Percentiles rank a stretch among this genome's conserved stretches.
Evolutionary conservation across 2,888 invertebrate genomes (phyloP).

Genomic region (Axea sp.): DNA sequence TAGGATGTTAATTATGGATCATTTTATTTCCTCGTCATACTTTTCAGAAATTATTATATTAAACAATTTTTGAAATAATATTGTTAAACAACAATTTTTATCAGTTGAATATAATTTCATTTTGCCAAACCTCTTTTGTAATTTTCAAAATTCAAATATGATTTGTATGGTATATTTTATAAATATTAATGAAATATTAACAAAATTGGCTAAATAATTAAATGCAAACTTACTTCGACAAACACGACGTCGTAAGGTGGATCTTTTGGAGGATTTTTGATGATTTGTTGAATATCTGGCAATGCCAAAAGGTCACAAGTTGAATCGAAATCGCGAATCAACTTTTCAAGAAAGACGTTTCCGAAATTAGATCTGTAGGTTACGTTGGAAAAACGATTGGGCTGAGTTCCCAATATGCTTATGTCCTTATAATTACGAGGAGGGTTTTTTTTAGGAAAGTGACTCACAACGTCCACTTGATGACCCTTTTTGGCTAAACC

Average conservation of each 20-base stretch:
- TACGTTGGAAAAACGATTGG: slow-evolving; percentile 3
- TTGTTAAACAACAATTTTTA: too few species aligned
- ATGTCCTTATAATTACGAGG: slow-evolving; percentile 64
- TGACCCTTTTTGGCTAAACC: slow-evolving; percentile 79
- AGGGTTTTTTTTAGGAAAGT: slow-evolving; percentile 64
- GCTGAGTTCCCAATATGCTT: slow-evolving; percentile 6
- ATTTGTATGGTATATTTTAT: too few species aligned
- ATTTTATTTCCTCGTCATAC: too few species aligned
- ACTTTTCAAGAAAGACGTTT: not conserved
- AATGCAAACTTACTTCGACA: slow-evolving; percentile 4
- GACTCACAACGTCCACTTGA: slow-evolving; percentile 75
- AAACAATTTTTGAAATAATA: too few species aligned
- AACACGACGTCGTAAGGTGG: slow-evolving; percentile 8
- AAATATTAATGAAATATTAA: too few species aligned
- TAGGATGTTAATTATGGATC: too few species aligned
- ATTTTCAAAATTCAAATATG: too few species aligned
- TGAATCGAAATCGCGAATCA: not conserved
- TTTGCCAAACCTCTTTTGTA: too few species aligned
- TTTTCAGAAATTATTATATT: too few species aligned
- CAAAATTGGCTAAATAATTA: too few species aligned
- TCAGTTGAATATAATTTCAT: too few species aligned
- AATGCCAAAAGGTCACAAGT: slow-evolving; percentile 10
- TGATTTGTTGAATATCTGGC: not conserved
- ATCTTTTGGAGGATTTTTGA: not conserved
- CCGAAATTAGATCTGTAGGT: not conserved